Evolutionary conservation across 2,797 vertebrate genomes (phyloP), one percentile per base, ranked within the genome.

Genomic region (Spheniscus humboldti): DNA sequence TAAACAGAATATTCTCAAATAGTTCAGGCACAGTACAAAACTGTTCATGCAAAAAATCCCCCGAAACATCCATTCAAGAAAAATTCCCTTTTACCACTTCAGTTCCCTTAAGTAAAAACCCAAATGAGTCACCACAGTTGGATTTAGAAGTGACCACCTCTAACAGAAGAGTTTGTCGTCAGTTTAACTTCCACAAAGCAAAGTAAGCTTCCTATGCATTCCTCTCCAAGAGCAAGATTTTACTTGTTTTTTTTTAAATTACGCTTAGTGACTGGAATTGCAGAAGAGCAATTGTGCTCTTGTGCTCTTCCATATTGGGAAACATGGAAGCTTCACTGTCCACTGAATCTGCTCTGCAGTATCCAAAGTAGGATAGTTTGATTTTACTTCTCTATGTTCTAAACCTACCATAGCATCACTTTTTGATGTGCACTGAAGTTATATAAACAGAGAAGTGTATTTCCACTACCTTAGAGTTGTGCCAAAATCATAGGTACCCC

Each of bases 81-180:
- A 96, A 96, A 91, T 12, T 96, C 86, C 94, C 96, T 86, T 12
- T 8, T 16, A 90, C 53, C 27, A 57, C 53, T 92, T 92, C 1
- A 91, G 96, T 97, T 97, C 93, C 93, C 86, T 72, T 93, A 59
- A 91, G 89, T 86, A 85, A 97, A 96, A 94, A 93, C 86, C 89
- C 93, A 69, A 79, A 79, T 94, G 95, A 97, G 84, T 97, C 94
- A 97, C 43, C 30, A 19, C 3, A 3, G 63, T n/a, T 62, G 82
- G 80, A 75, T 84, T 90, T 48, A 88, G 77, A 94, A 78, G 81
- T n/a, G 37, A 79, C 33, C 80, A 76, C 25, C 31, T 55, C 45
- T 10, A 67, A 74, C 14, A 89, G 28, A 53, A 57, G 41, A 86
- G 73, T 25, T 24, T 67, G 57, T 41, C 53, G 4, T 4, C 45